Percentiles rank a stretch among this genome's conserved stretches.
These are phyloP conservation scores for Anagrus nilaparvatae DNA, from an alignment of 1,140 invertebrate genomes.

Conservation along the genomic window DNA sequence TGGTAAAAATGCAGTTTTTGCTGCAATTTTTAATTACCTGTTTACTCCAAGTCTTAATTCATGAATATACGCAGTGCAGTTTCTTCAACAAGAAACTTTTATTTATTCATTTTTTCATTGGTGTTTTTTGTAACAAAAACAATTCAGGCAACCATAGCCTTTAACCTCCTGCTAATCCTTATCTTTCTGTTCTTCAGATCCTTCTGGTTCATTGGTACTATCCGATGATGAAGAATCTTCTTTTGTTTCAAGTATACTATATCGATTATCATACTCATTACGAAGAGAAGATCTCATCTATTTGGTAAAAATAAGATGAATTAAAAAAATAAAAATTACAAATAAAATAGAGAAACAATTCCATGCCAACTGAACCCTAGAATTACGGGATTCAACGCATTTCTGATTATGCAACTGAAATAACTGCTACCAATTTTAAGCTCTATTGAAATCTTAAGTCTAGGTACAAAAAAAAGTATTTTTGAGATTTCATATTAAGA, in stretches of 20 bases:
- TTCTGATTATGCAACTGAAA: neutral
- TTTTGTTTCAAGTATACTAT: slow-evolving; percentile 36
- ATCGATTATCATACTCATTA: slow-evolving; percentile 34
- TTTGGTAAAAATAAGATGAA: slow-evolving; percentile 10
- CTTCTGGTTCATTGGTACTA: slow-evolving; percentile 30
- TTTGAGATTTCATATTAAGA: too few relatives aligned
- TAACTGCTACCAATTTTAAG: too few relatives aligned
- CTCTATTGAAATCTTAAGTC: too few relatives aligned
- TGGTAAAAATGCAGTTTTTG: too few relatives aligned
- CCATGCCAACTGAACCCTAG: too few relatives aligned
- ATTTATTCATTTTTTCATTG: slow-evolving; percentile 9
- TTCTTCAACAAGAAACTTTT: too few relatives aligned
- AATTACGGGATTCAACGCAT: too few relatives aligned
- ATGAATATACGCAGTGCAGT: too few relatives aligned
- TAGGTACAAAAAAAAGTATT: too few relatives aligned
- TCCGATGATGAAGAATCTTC: slow-evolving; percentile 34
- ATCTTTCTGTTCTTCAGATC: slow-evolving; percentile 24
- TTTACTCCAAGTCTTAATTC: too few relatives aligned
- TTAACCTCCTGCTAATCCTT: slow-evolving; percentile 15
- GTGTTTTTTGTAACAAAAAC: slow-evolving; percentile 12
- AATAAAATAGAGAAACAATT: too few relatives aligned
- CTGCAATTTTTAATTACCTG: too few relatives aligned
- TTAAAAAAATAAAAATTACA: slow-evolving; percentile 1
- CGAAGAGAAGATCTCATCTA: slow-evolving; percentile 30
- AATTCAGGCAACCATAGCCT: slow-evolving; percentile 11